These are phyloP conservation scores for Antechinus flavipes DNA, from an alignment of 2,113 vertebrate species.

Conservation along the genomic window DNA sequence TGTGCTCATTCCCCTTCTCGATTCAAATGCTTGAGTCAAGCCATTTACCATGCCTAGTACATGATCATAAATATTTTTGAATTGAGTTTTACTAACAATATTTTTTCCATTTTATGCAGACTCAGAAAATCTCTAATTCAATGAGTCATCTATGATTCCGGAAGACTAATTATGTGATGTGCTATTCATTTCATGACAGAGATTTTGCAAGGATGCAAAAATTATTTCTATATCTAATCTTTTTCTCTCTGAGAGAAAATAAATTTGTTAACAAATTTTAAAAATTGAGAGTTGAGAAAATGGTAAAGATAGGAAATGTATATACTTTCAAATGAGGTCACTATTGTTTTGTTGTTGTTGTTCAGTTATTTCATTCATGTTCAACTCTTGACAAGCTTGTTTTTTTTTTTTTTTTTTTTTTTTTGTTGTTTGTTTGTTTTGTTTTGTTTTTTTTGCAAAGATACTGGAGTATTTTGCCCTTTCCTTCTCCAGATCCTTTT, in stretches of 20 bases:
- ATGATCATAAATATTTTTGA: neutral
- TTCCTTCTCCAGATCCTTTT: neutral
- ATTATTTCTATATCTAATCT: neutral
- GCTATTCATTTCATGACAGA: neutral
- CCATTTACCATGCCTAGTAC: neutral
- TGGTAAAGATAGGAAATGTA: neutral
- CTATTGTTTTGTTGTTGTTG: neutral
- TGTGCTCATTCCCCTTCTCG: neutral
- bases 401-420: neutral
- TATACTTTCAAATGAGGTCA: neutral
- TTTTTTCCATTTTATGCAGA: neutral
- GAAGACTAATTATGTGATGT: neutral
- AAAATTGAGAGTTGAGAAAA: neutral
- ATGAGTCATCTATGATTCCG: neutral
- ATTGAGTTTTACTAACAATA: neutral
- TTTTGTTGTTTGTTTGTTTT: too few species aligned
- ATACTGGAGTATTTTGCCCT: neutral
- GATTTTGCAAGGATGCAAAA: too few species aligned
- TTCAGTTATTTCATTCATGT: neutral
- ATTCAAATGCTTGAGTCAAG: neutral
- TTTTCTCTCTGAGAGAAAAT: neutral
- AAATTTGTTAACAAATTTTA: neutral
- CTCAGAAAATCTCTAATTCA: neutral
- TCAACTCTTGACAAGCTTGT: neutral
- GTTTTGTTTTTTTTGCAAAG: neutral